Conservation (phyloP, 2,888 invertebrate genomes). For the Hypomecis atomaria region DNA sequence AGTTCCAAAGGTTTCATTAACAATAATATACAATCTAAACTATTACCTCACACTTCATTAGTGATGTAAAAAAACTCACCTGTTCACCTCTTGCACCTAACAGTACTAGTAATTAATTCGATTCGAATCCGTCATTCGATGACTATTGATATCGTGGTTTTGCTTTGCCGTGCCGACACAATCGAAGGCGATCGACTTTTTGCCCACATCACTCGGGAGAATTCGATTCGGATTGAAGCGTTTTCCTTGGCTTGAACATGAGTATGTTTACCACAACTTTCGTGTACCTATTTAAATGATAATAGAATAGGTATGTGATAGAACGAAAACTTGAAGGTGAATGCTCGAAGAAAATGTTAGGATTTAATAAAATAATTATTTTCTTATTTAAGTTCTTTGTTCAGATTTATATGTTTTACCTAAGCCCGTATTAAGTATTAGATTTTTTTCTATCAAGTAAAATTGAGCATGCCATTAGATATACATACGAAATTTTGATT, state of each 20-base stretch:
- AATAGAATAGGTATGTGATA: too few species aligned
- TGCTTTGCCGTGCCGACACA: constrained; percentile 72
- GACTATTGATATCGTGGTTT: constrained; percentile 73
- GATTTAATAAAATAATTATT: too few species aligned
- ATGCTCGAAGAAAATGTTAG: too few species aligned
- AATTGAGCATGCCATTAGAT: too few species aligned
- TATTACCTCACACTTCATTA: constrained; percentile 33
- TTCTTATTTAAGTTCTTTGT: too few species aligned
- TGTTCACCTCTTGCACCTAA: constrained; percentile 68
- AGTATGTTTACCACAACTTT: too few species aligned
- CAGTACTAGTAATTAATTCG: constrained; percentile 75
- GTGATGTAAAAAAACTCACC: constrained; percentile 50
- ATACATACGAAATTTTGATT: too few species aligned
- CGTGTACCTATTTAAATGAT: neutral
- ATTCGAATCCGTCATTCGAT: constrained; percentile 62
- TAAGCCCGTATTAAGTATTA: too few species aligned
- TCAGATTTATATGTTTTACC: too few species aligned
- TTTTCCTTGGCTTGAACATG: constrained; percentile 52
- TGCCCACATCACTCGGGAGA: constrained; percentile 69
- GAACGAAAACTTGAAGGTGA: too few species aligned
- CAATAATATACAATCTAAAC: constrained; percentile 3
- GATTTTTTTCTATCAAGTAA: too few species aligned
- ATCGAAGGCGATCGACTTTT: constrained; percentile 74
- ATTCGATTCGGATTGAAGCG: constrained; percentile 77
- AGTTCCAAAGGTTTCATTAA: neutral